Base-by-base conservation (phyloP, 2,888 invertebrate genomes). In the Eilema griseolum region DNA sequence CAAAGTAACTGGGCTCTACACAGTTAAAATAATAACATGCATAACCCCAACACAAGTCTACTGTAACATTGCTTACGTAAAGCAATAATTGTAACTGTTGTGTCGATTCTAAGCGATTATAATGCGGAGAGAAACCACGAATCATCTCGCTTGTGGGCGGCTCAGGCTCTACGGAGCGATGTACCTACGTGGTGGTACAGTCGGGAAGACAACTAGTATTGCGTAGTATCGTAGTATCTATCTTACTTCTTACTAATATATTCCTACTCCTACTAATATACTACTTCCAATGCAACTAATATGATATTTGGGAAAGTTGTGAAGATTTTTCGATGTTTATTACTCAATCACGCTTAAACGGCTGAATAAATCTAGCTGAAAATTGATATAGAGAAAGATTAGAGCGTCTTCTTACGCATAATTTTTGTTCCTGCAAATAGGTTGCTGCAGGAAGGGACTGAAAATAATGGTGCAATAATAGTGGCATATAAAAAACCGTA, bases 91-190 rank as follows among this genome's bases (percentile, higher is more conserved):
- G 74, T 73, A 74, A 79, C 69, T 72, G 78, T 79, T 83, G 85
- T 83, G 83, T 82, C 84, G 83, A 87, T 88, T 88, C 83, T 78
- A 67, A 76, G 82, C 77, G 84, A 83, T 85, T 84, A 85, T 83
- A 76, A 79, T 77, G 74, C 79, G 74, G 69, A 79, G 82, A 82
- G 84, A 86, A 87, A 85, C 78, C 82, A 84, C 88, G 86, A 90
- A 82, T 90, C 89, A 89, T 87, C 82, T 56, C 80, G 78, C 26
- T 67, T 74, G 90, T 90, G 89, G 90, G 90, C 88, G 89, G 78
- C 69, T 24, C 78, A 70, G 82, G 80, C 41, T 66, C 79, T 78
- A 82, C 78, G 74, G 78, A 78, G 62, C 76, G 75, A 72, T 77
- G 69, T 78, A 82, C 77, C 66, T 65, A 64, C 61, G 68, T 56